Conservation (phyloP, 1,140 invertebrate species). For the Luehdorfia chinensis region DNA sequence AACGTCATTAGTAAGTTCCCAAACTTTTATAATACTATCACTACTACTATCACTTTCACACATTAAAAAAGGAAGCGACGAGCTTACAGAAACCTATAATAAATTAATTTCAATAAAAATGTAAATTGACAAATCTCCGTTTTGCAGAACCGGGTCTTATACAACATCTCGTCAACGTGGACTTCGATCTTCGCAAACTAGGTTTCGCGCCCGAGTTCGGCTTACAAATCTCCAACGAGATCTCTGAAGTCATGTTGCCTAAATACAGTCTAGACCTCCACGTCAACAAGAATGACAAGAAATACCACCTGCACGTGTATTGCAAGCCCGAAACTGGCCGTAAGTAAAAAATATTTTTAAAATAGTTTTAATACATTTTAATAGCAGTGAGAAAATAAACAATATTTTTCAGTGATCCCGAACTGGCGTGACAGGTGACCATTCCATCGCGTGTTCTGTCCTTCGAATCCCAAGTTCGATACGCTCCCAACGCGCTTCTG, state of each 20-base stretch:
- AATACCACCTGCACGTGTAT: slow-evolving; percentile 83
- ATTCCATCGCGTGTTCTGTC: slow-evolving; percentile 82
- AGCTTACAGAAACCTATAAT: too few species aligned
- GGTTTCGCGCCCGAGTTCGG: slow-evolving; percentile 85
- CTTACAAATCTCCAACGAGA: slow-evolving; percentile 79
- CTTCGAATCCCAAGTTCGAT: slow-evolving; percentile 72
- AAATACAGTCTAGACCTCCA: slow-evolving; percentile 84
- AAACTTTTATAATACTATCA: slow-evolving; percentile 1
- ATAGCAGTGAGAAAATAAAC: too few species aligned
- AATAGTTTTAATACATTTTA: too few species aligned
- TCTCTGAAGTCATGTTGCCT: slow-evolving; percentile 76
- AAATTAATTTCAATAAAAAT: too few species aligned
- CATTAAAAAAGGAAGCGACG: too few species aligned
- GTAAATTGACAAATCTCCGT: too few species aligned
- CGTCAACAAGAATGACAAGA: slow-evolving; percentile 81
- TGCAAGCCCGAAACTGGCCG: slow-evolving; percentile 76
- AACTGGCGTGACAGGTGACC: slow-evolving; percentile 77
- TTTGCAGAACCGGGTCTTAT: slow-evolving; percentile 52
- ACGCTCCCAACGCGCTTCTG: slow-evolving; percentile 49
- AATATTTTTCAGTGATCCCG: slow-evolving; percentile 54
- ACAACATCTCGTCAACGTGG: slow-evolving; percentile 49
- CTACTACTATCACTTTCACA: too few species aligned
- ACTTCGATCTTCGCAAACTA: slow-evolving; percentile 83
- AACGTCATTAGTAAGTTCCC: slow-evolving; percentile 71
- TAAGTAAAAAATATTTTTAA: slow-evolving; percentile 38